Conservation (phyloP, 2,113 vertebrate genomes). For the Aleadryas rufinucha region DNA sequence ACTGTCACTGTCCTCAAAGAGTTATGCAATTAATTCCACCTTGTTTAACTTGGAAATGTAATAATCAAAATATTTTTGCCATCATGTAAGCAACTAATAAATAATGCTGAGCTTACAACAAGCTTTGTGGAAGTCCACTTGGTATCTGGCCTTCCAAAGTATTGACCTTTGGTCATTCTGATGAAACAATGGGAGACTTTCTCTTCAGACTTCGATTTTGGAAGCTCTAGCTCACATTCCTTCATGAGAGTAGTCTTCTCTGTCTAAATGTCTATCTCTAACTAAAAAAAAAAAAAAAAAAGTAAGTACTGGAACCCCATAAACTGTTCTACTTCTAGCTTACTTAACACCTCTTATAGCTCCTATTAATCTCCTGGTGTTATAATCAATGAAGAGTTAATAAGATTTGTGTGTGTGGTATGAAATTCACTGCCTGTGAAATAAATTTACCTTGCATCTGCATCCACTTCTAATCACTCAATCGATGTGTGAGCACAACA, state of each 20-base stretch:
- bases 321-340: background rate
- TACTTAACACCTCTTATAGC: background rate
- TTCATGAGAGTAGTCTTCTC: background rate
- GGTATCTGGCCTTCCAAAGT: background rate
- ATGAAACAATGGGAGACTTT: background rate
- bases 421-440: background rate
- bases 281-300: background rate
- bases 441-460: background rate
- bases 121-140: background rate
- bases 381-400: background rate
- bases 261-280: background rate
- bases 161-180: background rate
- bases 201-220: background rate
- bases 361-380: background rate
- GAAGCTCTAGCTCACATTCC: background rate
- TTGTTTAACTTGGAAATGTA: background rate
- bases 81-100: background rate
- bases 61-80: background rate
- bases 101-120: background rate
- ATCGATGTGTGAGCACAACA: background rate
- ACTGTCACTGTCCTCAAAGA: background rate
- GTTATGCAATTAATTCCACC: background rate
- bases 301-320: background rate
- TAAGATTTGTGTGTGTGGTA: background rate
- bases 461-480: background rate